Evolutionary conservation across 2,113 vertebrate species (phyloP), one percentile per base, ranked within the genome.

Genomic region (Sakesphorus luctuosus): DNA sequence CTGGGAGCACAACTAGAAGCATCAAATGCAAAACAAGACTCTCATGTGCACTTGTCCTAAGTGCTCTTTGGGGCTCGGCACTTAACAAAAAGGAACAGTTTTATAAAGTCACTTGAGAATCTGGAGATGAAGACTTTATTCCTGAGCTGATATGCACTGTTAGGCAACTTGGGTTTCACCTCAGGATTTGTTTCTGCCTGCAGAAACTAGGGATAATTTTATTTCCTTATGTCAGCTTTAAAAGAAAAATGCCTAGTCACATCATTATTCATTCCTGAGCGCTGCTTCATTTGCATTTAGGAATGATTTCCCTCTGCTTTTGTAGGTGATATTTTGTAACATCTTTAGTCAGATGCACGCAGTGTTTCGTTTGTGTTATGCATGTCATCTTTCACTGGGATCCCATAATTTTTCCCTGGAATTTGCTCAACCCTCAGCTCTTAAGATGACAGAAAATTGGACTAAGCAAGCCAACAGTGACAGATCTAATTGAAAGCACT

Each of bases 401-500:
- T 74, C 55, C 35, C 52, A 36, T 74, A 4, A 63, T 71, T 49
- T 79, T 26, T 13, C 36, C 47, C 29, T 47, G 73, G 40, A 87
- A 87, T 89, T 93, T 79, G 73, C 62, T 79, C 58, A 93, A 36
- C 26, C 36, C 21, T 58, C n/a, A 71, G 68, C 61, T 92, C 83
- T 84, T 68, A 61, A 87, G 58, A 3, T 87, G 90, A 96, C 72
- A 93, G 80, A 93, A 90, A 79, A 89, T 21, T 79, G 73, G 77
- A 73, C 56, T 76, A 49, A 14, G 67, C 59, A 61, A 85, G 53
- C 62, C 62, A 56, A 16, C 53, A 84, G 84, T 47, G 87, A 91
- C 67, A 93, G 59, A 58, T 8, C 46, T 91, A 94, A 89, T 17
- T 84, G 91, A 79, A 94, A 90, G 75, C 50, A 84, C 84, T 94